These are phyloP conservation scores for Tenthredo livida DNA, from an alignment of 2,888 invertebrate species.

Conservation along the genomic window DNA sequence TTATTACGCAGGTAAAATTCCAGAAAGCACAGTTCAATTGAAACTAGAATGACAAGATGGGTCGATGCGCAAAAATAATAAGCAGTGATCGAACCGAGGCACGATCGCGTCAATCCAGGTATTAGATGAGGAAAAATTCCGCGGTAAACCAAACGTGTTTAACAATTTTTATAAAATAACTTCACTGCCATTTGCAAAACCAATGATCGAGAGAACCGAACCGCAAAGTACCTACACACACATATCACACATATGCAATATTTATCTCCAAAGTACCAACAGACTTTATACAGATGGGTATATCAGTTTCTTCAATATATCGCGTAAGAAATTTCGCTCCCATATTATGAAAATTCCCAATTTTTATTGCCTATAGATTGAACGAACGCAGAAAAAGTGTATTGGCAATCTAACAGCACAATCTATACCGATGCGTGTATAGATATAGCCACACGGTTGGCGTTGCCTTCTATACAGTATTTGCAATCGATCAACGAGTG, in stretches of 20 bases:
- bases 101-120: constrained; percentile 1
- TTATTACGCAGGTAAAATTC: neutral
- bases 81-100: neutral
- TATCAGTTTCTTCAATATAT: neutral
- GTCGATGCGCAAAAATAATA: neutral
- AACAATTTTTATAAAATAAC: constrained; percentile 5
- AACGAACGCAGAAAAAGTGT: neutral
- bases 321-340: neutral
- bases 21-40: neutral
- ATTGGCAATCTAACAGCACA: neutral
- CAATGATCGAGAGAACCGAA: neutral
- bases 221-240: neutral
- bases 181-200: neutral
- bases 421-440: neutral
- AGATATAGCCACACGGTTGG: neutral
- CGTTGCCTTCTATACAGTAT: neutral
- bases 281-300: neutral
- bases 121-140: neutral
- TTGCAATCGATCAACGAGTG: neutral
- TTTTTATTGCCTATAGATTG: constrained; percentile 25
- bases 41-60: neutral
- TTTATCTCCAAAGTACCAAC: neutral
- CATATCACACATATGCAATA: neutral
- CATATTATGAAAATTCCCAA: neutral
- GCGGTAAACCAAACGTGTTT: constrained; percentile 7